Evolutionary conservation across 2,113 vertebrate species (phyloP).

Genomic region (Odocoileus hemionus): DNA sequence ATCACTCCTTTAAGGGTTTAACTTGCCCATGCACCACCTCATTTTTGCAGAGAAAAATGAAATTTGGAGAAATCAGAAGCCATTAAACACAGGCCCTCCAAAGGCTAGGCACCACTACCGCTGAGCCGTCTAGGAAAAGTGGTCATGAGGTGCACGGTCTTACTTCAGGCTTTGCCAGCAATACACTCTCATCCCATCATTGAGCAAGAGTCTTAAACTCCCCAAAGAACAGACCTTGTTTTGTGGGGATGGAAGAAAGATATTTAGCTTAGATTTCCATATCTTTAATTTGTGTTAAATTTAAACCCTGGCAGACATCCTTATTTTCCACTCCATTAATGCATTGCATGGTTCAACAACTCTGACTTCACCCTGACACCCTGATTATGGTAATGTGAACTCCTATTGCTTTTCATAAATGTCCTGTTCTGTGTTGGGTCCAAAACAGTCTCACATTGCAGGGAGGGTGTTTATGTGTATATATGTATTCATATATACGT

Average conservation of each 20-base stretch:
- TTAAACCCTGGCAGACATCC: background rate
- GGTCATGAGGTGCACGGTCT: rapidly evolving
- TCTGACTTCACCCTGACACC: background rate
- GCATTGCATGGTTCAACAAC: background rate
- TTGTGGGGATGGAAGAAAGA: background rate
- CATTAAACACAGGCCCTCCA: background rate
- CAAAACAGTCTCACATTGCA: background rate
- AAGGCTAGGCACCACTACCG: rapidly evolving
- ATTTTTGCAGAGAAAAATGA: background rate
- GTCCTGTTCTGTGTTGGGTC: background rate
- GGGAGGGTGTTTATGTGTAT: background rate
- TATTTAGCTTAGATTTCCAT: background rate
- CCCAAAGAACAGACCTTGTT: background rate
- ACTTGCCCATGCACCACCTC: background rate
- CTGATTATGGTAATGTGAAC: background rate
- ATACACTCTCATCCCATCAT: background rate
- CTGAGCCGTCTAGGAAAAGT: background rate
- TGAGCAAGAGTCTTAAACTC: background rate
- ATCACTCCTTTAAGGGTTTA: background rate
- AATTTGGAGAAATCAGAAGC: background rate
- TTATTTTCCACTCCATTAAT: constrained; percentile 30
- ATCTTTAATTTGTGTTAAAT: constrained; percentile 20
- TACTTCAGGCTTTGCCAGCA: background rate
- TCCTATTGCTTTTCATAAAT: background rate
- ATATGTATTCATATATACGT: rapidly evolving